Evolutionary conservation across 2,888 invertebrate species (phyloP).

Genomic region (Stenchaetothrips biformis): DNA sequence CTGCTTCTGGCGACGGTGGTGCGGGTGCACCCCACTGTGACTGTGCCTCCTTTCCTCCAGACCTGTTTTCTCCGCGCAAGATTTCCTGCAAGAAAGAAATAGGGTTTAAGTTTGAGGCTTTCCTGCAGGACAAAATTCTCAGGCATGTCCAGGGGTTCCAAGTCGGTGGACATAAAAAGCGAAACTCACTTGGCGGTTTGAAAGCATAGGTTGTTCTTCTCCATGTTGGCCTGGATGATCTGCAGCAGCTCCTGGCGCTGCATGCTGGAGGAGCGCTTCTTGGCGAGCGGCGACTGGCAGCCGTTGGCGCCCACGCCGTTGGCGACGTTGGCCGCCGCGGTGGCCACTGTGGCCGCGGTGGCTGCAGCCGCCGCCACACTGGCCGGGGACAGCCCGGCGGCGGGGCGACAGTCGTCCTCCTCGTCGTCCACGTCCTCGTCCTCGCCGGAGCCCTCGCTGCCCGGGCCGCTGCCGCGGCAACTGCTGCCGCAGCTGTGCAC

Average conservation of each 20-base stretch:
- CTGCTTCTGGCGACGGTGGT: conserved; percentile 38
- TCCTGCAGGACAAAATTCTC: too few species aligned
- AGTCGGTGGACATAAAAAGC: not conserved
- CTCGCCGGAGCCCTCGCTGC: conserved; percentile 46
- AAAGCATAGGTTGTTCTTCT: conserved; percentile 82
- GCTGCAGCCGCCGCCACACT: conserved; percentile 43
- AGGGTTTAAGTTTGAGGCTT: too few species aligned
- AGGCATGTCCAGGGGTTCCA: too few species aligned
- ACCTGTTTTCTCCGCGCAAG: conserved; percentile 33
- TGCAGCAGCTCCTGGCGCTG: conserved; percentile 78
- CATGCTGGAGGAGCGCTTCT: conserved; percentile 66
- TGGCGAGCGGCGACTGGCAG: conserved; percentile 50
- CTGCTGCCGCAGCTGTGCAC: conserved; percentile 9
- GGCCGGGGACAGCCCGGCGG: conserved; percentile 44
- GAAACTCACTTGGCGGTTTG: conserved; percentile 66
- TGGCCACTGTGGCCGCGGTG: conserved; percentile 46
- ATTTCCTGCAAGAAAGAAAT: conserved; percentile 32
- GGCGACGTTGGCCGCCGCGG: conserved; percentile 43
- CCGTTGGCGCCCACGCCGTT: conserved; percentile 43
- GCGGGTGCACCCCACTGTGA: conserved; percentile 31
- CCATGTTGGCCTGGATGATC: conserved; percentile 87
- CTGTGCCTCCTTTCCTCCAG: conserved; percentile 34
- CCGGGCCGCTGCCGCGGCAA: conserved; percentile 44
- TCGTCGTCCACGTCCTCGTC: conserved; percentile 45
- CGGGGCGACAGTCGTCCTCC: conserved; percentile 45